Conservation (phyloP, 2,113 vertebrate species). For the Leuciscus idus region DNA sequence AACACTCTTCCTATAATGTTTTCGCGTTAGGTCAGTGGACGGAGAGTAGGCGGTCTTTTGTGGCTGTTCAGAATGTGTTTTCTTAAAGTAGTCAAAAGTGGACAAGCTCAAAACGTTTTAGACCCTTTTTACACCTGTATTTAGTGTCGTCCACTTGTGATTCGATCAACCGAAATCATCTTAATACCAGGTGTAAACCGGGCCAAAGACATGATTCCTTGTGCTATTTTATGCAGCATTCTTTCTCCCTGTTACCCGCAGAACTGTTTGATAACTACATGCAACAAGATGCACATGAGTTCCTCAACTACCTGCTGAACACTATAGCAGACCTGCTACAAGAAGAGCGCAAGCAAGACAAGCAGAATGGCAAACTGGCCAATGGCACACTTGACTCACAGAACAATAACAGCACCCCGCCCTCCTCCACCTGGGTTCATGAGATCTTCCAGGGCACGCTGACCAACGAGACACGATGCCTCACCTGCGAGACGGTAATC, state of each 20-base stretch:
- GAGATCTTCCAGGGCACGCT: conserved; percentile 99
- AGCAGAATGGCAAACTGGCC: conserved; percentile 93
- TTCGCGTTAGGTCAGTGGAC: too few species aligned
- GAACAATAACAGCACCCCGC: conserved; percentile 83
- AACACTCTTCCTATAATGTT: too few species aligned
- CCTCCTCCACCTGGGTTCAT: conserved; percentile 95
- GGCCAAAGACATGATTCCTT: not conserved
- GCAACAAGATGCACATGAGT: conserved; percentile 98
- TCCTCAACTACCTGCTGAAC: conserved; percentile 97
- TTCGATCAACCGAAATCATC: too few species aligned
- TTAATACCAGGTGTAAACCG: too few species aligned
- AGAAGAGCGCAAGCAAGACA: conserved; percentile 96
- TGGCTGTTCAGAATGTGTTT: too few species aligned
- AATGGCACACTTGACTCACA: conserved; percentile 89
- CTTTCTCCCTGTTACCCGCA: conserved; percentile 63
- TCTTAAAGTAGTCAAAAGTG: too few species aligned
- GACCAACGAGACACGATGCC: conserved; percentile 97
- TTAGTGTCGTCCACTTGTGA: too few species aligned
- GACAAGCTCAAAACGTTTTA: too few species aligned
- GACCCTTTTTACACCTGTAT: too few species aligned
- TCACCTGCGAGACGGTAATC: conserved; percentile 96
- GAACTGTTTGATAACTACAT: conserved; percentile 99
- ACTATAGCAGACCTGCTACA: conserved; percentile 97
- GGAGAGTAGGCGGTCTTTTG: too few species aligned
- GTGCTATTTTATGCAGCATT: not conserved